These are phyloP conservation scores for Platyscapa corneri DNA, from an alignment of 1,140 invertebrate species.

Conservation along the genomic window DNA sequence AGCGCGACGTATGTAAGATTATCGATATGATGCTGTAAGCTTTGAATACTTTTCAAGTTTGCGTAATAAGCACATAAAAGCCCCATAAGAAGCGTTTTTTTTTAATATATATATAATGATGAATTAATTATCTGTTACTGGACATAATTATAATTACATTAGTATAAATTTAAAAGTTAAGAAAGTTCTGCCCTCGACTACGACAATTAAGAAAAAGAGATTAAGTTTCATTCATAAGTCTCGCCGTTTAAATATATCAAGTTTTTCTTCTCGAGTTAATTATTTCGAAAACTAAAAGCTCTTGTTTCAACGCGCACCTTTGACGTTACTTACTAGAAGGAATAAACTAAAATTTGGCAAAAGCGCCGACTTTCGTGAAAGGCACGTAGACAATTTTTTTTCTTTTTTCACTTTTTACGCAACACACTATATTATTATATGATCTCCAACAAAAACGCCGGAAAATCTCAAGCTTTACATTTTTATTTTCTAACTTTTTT, in stretches of 20 bases:
- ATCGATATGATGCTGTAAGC: constrained; percentile 38
- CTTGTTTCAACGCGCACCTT: neutral
- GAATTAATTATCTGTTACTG: constrained; percentile 36
- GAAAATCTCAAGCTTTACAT: constrained; percentile 5
- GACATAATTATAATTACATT: neutral
- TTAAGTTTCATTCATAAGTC: neutral
- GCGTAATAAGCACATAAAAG: constrained; percentile 40
- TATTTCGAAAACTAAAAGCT: constrained; percentile 10
- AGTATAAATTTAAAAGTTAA: constrained; percentile 5
- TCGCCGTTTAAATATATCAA: neutral
- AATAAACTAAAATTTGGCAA: constrained; percentile 46
- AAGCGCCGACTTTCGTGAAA: constrained; percentile 50
- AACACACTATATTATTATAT: neutral
- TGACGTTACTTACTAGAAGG: neutral
- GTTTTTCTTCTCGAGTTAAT: neutral
- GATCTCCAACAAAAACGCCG: constrained; percentile 18
- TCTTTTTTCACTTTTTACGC: neutral
- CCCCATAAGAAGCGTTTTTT: constrained; percentile 23
- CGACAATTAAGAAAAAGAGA: constrained; percentile 10
- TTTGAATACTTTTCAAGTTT: constrained; percentile 47
- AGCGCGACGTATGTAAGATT: constrained; percentile 44
- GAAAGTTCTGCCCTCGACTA: constrained; percentile 27
- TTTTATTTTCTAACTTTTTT: constrained; percentile 3
- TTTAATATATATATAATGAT: too few relatives aligned
- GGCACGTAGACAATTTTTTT: constrained; percentile 47